Evolutionary conservation across 2,888 invertebrate genomes (phyloP), one percentile per base, ranked within the genome.

Genomic region (Acronicta psi): DNA sequence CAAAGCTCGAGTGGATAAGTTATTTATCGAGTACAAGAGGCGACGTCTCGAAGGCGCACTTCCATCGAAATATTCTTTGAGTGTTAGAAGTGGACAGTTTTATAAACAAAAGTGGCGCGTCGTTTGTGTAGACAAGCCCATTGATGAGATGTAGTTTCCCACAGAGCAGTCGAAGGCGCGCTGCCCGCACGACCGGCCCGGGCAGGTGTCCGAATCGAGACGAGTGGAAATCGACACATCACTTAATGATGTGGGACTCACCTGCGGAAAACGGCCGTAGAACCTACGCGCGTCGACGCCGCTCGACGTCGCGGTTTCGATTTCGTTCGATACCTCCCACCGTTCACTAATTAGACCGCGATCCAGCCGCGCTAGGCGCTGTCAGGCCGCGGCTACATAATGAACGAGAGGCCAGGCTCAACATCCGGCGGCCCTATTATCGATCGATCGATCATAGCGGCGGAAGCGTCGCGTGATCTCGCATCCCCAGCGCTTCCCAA

Each of bases 41-140:
- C 76, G 81, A 77, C 81, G 81, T 73, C 69, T 57, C 63, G 70
- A 64, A 81, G 71, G 75, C 81, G 82, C 81, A 79, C 81, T 86
- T 83, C 84, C 88, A 74, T 75, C 83, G 84, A 85, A 86, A 86
- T 84, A 84, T 85, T 84, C 82, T 77, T 83, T 66, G 81, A 79
- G 80, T 80, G 83, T 81, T 86, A 88, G 84, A 86, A 93, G 93
- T 92, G 90, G 92, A 91, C 91, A 92, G 93, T 93, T 93, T 93
- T 88, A 90, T 92, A 93, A 93, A 94, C 92, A 94, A 91, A 88
- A 86, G 85, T 83, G 84, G 82, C 65, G 79, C 66, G 81, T 81
- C 81, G 83, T 81, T 80, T 86, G 86, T 87, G 84, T 87, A 84
- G 88, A 82, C 86, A 83, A 85, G 72, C 86, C 70, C 89, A 92